Evolutionary conservation across 2,797 vertebrate species (phyloP), one percentile per base, ranked within the genome.

Genomic region (Myripristis murdjan): DNA sequence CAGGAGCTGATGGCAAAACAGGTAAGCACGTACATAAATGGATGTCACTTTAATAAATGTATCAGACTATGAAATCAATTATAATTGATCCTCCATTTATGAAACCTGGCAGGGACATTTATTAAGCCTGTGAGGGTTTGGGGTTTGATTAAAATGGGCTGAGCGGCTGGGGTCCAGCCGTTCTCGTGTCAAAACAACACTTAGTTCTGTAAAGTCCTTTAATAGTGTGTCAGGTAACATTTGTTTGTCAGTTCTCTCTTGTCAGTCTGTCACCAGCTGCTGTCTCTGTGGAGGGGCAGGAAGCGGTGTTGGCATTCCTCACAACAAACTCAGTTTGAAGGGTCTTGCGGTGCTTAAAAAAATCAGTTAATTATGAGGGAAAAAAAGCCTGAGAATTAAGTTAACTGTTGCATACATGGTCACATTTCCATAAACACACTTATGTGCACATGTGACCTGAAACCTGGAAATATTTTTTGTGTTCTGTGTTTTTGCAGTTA

Each of bases 11-110:
- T 87, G 77, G 86, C 78, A 83, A 82, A 90, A 86, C 88, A 93
- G 92, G 91, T 93, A 86, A 89, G 87, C 79, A 80, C 44, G 84
- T 90, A 88, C 91, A 91, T 92, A 91, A 93, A 92, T 91, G 88
- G 85, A 87, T 94, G 93, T 93, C 94, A 94, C 83, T 92, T 93
- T 94, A 94, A 95, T 93, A 93, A 94, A 95, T 94, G 91, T 93
- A 93, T 93, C 90, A 85, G 90, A 89, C 91, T 93, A 85, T 86
- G 84, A 92, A 94, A 95, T 95, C 93, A 93, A 95, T 95, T 94
- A 90, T 78, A 94, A 94, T 94, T 94, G 92, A 95, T 94, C 90
- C 82, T 39, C 77, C 85, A 89, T 93, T 94, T 92, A 94, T 95
- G 91, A 92, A 94, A 90, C 79, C 88, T 94, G 94, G 87, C 93